Base-by-base conservation (phyloP, 2,888 invertebrate species). In the Linnaemya vulpina region DNA sequence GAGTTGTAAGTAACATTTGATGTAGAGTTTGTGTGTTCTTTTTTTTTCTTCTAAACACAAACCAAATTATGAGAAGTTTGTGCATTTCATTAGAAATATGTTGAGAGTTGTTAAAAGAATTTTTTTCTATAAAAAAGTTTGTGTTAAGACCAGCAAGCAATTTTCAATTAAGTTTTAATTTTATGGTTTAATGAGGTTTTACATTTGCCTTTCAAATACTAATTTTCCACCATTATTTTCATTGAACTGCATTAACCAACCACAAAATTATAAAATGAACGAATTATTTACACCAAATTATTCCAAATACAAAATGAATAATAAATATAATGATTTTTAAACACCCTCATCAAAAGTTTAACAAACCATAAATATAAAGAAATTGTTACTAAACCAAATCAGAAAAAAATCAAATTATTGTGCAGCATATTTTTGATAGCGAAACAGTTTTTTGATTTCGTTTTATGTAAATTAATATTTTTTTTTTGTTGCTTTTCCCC, bases 1-100 rank as follows among this genome's bases (percentile, higher is more conserved):
- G 40, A 67, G 11, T 35, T 74, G 17, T 80, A 80, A 80, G 74
- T 74, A 74, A 68, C n/a, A 67, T 60, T 74, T 74, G 65, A 80
- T 80, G 80, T 80, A 53, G 43, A 11, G 13, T 20, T 58, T 67
- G 20, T n/a, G n/a, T n/a, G 20, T 46, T 15, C 5, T 10, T 20
- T 43, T 8, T 1, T 46, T n/a, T 15, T 55, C 1, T 25, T 49
- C 10, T 35, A 9, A 20, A 11, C 20, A 46, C 58, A 17, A 73
- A 46, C 58, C 20, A 30, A 43, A 71, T 55, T 55, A 55, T n/a
- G 8, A 55, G 3, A 22, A 43, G 25, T 70, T 30, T 17, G 20
- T 38, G 46, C 51, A 25, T 40, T 38, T 62, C 35, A 49, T 17
- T 4, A 49, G 35, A 70, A 53, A 43, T 17, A 15, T 55, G 40